Evolutionary conservation across 2,797 vertebrate genomes (phyloP).

Genomic region (Cirrhinus mrigala): DNA sequence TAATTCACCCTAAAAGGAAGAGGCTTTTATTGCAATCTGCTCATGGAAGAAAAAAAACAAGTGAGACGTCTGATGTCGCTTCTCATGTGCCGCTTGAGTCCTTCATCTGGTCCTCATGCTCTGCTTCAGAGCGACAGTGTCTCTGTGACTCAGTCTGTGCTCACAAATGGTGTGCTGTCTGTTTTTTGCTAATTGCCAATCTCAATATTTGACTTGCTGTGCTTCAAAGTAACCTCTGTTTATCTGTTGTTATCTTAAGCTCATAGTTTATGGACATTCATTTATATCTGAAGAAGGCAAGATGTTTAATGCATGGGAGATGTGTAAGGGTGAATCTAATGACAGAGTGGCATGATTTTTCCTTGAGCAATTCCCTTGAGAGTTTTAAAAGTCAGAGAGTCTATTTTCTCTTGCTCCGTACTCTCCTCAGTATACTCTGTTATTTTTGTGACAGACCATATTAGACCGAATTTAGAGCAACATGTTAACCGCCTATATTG

Average conservation of each 20-base stretch:
- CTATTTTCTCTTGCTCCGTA: neutral
- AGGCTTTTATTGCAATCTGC: conserved; percentile 52
- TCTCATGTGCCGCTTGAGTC: conserved; percentile 28
- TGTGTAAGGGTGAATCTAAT: neutral
- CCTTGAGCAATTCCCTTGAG: neutral
- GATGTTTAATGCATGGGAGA: neutral
- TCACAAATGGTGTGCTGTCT: conserved; percentile 29
- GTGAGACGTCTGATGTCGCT: conserved; percentile 19
- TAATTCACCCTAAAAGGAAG: conserved; percentile 63
- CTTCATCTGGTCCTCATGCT: conserved; percentile 27
- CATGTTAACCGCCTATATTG: neutral
- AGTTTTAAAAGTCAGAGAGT: neutral
- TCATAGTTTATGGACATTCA: neutral
- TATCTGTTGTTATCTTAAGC: conserved; percentile 35
- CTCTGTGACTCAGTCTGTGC: conserved; percentile 5
- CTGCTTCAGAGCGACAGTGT: conserved; percentile 19
- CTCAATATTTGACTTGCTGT: conserved; percentile 16
- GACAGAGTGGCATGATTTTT: neutral
- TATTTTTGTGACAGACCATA: neutral
- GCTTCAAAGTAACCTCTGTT: conserved; percentile 31
- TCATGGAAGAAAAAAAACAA: conserved; percentile 26
- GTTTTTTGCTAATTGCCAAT: conserved; percentile 10
- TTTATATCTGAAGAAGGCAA: neutral
- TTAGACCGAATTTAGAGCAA: neutral
- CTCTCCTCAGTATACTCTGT: neutral